Percentiles rank a stretch among this genome's conserved stretches.
phyloP scores from a whole-genome alignment of 2,797 vertebrate genomes.

The Aplochiton taeniatus region DNA sequence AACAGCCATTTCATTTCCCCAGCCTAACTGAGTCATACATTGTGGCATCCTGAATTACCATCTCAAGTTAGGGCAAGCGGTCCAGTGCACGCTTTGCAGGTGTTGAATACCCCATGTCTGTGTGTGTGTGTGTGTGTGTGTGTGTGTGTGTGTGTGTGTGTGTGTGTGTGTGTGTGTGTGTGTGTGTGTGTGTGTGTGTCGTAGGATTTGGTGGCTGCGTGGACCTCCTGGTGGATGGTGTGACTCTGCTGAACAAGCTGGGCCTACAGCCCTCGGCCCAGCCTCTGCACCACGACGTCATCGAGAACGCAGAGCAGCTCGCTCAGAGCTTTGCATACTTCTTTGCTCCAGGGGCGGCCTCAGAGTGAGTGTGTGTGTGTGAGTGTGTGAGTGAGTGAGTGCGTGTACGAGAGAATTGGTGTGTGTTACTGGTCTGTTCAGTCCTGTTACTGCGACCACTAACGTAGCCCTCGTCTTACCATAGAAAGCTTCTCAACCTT shows the following conservation, averaged over 20 bases:
- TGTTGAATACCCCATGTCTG: too few relatives aligned
- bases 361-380: slow-evolving; percentile 76
- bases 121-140: too few relatives aligned
- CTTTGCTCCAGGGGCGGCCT: slow-evolving; percentile 83
- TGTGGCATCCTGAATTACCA: too few relatives aligned
- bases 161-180: too few relatives aligned
- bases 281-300: slow-evolving; percentile 80
- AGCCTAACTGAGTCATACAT: too few relatives aligned
- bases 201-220: slow-evolving; percentile 85
- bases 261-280: slow-evolving; percentile 68
- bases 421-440: background rate
- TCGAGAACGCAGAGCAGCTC: slow-evolving; percentile 77
- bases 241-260: slow-evolving; percentile 77
- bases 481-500: too few relatives aligned
- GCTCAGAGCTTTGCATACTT: slow-evolving; percentile 86
- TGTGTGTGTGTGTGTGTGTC: slow-evolving; percentile 1
- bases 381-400: background rate
- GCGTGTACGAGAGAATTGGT: background rate
- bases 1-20: too few relatives aligned
- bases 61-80: too few relatives aligned
- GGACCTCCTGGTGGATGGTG: slow-evolving; percentile 81
- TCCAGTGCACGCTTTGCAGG: too few relatives aligned
- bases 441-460: background rate
- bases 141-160: too few relatives aligned
- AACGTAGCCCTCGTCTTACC: too few relatives aligned